These are phyloP conservation scores for Catostomus latipinnis DNA, from an alignment of 2,797 vertebrate species.

Conservation along the genomic window DNA sequence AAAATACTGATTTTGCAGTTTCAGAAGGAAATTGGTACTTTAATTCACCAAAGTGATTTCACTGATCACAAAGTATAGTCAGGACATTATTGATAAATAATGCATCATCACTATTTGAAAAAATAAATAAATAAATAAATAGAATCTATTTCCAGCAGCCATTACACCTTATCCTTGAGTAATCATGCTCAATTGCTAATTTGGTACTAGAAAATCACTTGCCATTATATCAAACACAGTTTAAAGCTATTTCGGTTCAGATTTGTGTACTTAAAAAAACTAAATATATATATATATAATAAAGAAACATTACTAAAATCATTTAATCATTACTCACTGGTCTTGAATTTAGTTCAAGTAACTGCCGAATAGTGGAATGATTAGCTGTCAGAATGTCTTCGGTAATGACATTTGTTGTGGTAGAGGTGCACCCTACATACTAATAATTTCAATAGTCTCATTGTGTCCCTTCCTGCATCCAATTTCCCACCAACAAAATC, in stretches of 20 bases:
- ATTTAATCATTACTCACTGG: constrained; percentile 27
- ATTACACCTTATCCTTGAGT: too few relatives aligned
- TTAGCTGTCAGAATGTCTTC: constrained; percentile 38
- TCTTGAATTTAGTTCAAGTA: constrained; percentile 20
- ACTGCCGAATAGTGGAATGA: constrained; percentile 40
- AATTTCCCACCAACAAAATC: constrained; percentile 75
- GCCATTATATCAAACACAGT: too few relatives aligned
- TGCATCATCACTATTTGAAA: too few relatives aligned
- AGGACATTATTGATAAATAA: too few relatives aligned
- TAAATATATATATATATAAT: neutral
- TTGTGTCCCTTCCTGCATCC: constrained; percentile 64
- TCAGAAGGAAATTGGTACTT: too few relatives aligned
- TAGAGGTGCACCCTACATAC: constrained; percentile 52
- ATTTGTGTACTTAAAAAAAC: neutral
- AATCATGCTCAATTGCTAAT: too few relatives aligned
- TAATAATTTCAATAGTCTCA: constrained; percentile 62
- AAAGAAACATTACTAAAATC: neutral
- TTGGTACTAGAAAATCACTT: too few relatives aligned
- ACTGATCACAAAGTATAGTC: too few relatives aligned
- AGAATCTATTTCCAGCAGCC: too few relatives aligned
- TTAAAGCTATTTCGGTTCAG: neutral
- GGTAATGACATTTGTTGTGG: constrained; percentile 33
- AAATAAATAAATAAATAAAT: too few relatives aligned
- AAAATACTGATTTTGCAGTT: too few relatives aligned
- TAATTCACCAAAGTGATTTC: too few relatives aligned